Evolutionary conservation across 2,888 invertebrate genomes (phyloP).

Genomic region (Drosophila stalkeri): DNA sequence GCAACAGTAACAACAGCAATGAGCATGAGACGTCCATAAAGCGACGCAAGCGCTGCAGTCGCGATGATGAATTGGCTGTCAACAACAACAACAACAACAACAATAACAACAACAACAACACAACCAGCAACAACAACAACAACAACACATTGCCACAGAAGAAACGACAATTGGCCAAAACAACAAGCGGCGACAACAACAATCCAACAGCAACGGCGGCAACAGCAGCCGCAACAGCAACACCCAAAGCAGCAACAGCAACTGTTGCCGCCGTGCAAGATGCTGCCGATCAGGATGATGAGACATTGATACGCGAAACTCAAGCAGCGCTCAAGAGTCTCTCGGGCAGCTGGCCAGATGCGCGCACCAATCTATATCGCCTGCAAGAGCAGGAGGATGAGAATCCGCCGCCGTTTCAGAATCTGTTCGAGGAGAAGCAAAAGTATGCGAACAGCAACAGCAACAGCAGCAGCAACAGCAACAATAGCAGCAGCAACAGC

Average conservation of each 20-base stretch:
- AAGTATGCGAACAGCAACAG: constrained; percentile 77
- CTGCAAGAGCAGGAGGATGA: constrained; percentile 91
- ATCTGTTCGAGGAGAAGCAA: constrained; percentile 93
- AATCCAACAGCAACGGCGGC: not conserved
- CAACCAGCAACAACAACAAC: constrained; percentile 54
- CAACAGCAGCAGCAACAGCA: constrained; percentile 11
- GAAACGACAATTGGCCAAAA: constrained; percentile 74
- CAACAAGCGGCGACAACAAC: constrained; percentile 9
- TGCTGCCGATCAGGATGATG: constrained; percentile 89
- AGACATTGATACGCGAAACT: constrained; percentile 93
- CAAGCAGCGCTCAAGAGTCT: constrained; percentile 94
- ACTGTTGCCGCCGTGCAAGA: constrained; percentile 27
- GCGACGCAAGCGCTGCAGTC: constrained; percentile 84
- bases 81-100: constrained; percentile 71
- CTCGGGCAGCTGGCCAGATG: constrained; percentile 94
- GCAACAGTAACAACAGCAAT: constrained; percentile 68
- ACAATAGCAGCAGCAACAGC: constrained; percentile 23
- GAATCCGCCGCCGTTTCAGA: constrained; percentile 92
- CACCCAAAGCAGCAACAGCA: constrained; percentile 24
- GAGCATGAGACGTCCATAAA: constrained; percentile 84
- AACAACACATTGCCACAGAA: constrained; percentile 82
- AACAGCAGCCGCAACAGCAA: not conserved
- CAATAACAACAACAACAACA: constrained; percentile 53
- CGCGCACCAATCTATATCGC: constrained; percentile 88
- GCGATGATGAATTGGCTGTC: constrained; percentile 82